Percentiles rank a stretch among this genome's conserved stretches.
Evolutionary conservation across 2,797 vertebrate genomes (phyloP).

Genomic region (Clarias platycephalus): DNA sequence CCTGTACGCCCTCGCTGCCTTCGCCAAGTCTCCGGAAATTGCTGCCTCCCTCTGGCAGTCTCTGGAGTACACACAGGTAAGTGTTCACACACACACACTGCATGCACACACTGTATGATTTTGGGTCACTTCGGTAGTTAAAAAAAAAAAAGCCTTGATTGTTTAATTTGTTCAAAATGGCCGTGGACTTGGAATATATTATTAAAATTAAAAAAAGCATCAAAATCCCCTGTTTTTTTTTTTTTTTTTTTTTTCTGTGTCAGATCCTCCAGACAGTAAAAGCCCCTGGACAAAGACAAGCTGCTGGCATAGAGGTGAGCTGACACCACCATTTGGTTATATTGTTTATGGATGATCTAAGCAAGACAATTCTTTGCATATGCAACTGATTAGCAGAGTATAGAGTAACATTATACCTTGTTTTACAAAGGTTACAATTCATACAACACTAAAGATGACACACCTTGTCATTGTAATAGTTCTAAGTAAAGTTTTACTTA

Average conservation of each 20-base stretch:
- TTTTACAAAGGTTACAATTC: neutral
- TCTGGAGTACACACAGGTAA: constrained; percentile 94
- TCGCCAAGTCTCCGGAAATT: constrained; percentile 96
- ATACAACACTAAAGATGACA: neutral
- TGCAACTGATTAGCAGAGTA: neutral
- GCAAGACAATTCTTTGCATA: neutral
- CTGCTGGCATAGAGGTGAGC: constrained; percentile 91
- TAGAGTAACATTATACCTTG: neutral
- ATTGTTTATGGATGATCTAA: neutral
- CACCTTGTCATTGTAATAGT: neutral
- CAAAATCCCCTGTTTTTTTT: neutral
- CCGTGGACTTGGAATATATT: neutral
- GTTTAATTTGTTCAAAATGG: neutral
- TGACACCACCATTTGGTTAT: neutral
- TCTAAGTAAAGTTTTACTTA: neutral
- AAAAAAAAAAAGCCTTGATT: neutral
- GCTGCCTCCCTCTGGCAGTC: constrained; percentile 97
- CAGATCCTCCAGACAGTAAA: constrained; percentile 93
- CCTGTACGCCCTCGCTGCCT: constrained; percentile 87
- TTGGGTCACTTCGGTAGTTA: neutral
- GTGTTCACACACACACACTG: neutral
- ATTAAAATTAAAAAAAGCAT: neutral
- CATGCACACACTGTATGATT: neutral
- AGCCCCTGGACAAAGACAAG: constrained; percentile 87
- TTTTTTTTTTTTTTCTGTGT: neutral